Conservation (phyloP, 2,888 invertebrate genomes). For the Carterocephalus palaemon region DNA sequence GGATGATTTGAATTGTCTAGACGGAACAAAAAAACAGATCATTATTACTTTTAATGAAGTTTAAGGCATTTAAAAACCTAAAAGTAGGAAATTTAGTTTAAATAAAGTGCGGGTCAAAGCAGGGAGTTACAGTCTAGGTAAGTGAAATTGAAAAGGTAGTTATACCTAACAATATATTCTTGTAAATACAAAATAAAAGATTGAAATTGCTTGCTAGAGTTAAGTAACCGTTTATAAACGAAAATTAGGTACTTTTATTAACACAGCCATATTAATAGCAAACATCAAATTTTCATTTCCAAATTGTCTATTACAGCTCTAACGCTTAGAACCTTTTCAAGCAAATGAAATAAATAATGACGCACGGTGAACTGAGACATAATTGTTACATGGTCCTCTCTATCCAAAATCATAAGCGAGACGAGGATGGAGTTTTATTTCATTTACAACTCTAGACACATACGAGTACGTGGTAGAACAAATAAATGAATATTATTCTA, state of each 20-base stretch:
- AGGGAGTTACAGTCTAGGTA: too few species aligned
- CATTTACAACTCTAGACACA: constrained; percentile 72
- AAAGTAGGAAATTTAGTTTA: background rate
- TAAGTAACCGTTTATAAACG: too few species aligned
- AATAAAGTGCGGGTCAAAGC: too few species aligned
- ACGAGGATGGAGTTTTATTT: constrained; percentile 66
- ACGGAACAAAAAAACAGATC: constrained; percentile 61
- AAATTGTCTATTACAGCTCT: background rate
- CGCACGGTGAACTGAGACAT: constrained; percentile 61
- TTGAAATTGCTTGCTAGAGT: too few species aligned
- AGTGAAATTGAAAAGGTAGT: too few species aligned
- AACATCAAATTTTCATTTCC: too few species aligned
- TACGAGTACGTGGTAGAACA: constrained; percentile 74
- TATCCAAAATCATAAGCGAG: constrained; percentile 51
- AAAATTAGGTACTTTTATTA: too few species aligned
- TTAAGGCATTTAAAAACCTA: constrained; percentile 18
- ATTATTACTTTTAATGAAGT: too few species aligned
- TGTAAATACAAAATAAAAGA: too few species aligned
- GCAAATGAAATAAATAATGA: constrained; percentile 63
- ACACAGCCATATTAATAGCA: too few species aligned
- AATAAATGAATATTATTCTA: constrained; percentile 75
- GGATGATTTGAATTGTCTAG: constrained; percentile 71
- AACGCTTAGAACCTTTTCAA: constrained; percentile 31
- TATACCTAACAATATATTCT: too few species aligned
- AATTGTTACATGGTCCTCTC: constrained; percentile 62